Conservation (phyloP, 2,888 invertebrate genomes). For the Tortrix viridana region DNA sequence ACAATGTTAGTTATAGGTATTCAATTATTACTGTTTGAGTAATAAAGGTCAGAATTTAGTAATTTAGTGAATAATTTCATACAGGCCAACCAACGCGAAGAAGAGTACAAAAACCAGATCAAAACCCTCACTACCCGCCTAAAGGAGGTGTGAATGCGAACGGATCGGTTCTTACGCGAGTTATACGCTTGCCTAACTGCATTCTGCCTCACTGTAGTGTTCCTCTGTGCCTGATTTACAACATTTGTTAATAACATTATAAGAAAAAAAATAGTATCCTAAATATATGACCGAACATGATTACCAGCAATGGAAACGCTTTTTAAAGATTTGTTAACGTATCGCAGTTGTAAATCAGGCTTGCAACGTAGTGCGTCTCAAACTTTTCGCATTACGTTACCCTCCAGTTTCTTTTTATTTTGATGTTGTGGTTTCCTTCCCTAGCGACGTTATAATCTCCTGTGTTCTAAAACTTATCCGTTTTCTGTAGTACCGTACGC, state of each 20-base stretch:
- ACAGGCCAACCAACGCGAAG: conserved; percentile 99
- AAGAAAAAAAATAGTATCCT: conserved; percentile 16
- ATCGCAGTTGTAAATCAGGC: conserved; percentile 56
- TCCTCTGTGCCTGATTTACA: conserved; percentile 58
- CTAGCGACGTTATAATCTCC: conserved; percentile 55
- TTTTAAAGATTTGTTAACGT: too few species aligned
- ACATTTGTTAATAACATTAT: conserved; percentile 28
- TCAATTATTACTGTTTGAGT: neutral
- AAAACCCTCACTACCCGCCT: conserved; percentile 99
- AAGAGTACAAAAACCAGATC: conserved; percentile 99
- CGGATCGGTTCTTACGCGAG: conserved; percentile 65
- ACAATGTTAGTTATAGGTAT: too few species aligned
- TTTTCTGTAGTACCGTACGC: conserved; percentile 53
- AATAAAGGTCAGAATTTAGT: conserved; percentile 41
- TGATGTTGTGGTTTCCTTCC: conserved; percentile 62
- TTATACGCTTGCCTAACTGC: conserved; percentile 78
- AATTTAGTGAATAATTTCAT: conserved; percentile 63
- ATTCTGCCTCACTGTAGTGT: conserved; percentile 65
- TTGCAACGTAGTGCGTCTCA: conserved; percentile 60
- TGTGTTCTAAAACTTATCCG: conserved; percentile 41
- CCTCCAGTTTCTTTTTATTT: conserved; percentile 52
- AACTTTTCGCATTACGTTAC: conserved; percentile 58
- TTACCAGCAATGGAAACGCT: neutral
- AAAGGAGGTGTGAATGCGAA: conserved; percentile 95
- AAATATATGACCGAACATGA: neutral